Evolutionary conservation across 1,140 invertebrate genomes (phyloP), one percentile per base, ranked within the genome.

Genomic region (Agraylea sexmaculata): DNA sequence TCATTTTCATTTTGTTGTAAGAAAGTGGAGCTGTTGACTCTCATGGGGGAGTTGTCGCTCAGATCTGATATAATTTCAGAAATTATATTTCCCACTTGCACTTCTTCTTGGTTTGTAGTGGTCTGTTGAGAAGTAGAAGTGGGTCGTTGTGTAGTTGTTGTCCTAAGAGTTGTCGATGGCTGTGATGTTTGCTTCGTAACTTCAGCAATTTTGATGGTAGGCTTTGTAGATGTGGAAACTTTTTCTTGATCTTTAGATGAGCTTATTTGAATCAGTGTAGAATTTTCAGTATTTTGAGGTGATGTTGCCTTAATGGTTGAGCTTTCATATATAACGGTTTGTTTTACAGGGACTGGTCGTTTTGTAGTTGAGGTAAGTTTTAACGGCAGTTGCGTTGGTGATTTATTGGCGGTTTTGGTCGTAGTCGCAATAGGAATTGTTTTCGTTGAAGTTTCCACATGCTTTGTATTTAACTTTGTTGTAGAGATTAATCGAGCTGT

Each of bases 231-330:
- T 40, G 30, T 43, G 27, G 41, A 43, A 10, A 25, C 36, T 13
- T 13, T 29, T 19, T 8, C 40, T 41, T 33, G 10, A 10, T 19
- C 40, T 5, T 32, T 31, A 16, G 32, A 23, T 27, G 44, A 8
- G 12, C n/a, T 31, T n/a, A 43, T 25, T 16, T 13, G 32, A 34
- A 11, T 32, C 29, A 1, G 55, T 25, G 57, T 0, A 54, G 49
- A 17, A 53, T 51, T 8, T 55, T 59, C 2, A 51, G 57, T 37
- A 56, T 57, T 17, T 53, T 56, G 28, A 54, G 58, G 34, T 53
- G 57, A 40, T 57, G 58, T 20, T 28, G 27, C 40, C 4, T 31
- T 46, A 29, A 32, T 35, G 28, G 20, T 32, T 16, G 23, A 41
- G 30, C 29, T 35, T n/a, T 45, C 19, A 22, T 7, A 19, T n/a